Evolutionary conservation across 2,888 invertebrate genomes (phyloP), one percentile per base, ranked within the genome.

Genomic region (Trisateles emortualis): DNA sequence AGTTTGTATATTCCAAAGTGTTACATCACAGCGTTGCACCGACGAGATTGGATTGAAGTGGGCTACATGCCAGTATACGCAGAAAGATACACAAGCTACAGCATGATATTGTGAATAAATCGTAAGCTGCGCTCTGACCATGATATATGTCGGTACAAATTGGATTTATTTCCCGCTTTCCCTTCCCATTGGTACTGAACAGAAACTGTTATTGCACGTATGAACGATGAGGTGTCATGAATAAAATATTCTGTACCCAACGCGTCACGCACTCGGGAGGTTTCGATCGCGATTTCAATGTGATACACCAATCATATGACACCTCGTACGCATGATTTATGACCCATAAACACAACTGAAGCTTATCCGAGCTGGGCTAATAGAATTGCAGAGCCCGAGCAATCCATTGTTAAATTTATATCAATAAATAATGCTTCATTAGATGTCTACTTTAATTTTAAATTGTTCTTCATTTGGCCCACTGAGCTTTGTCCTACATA

Each of bases 71-170:
- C 81, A 82, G 67, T 68, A 63, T 56, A 52, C 52, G 32, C 33
- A 64, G 45, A 56, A 26, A 52, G 55, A 64, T 42, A 62, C 59
- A 56, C 43, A 61, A 55, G 39, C 60, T 52, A 52, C 44, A 58
- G 35, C 50, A 57, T 59, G 76, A 80, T 83, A 83, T 85, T 82
- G 81, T 86, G 81, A 85, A 90, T 88, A 90, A 90, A 91, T 90
- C 83, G 84, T 80, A 80, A 79, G 73, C 77, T 78, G 74, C 74
- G 79, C 74, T 80, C 83, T 85, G 88, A 85, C 88, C 90, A 87
- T 87, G 90, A 91, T 90, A 84, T 88, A 92, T 83, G 82, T 76
- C 83, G 84, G 86, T 85, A 87, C 87, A 90, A 90, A 92, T 91
- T 90, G 88, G 90, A 90, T 91, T 90, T 90, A 90, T 88, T 84